Evolutionary conservation across 2,888 invertebrate species (phyloP), one percentile per base, ranked within the genome.

Genomic region (Mechanitis messenoides): DNA sequence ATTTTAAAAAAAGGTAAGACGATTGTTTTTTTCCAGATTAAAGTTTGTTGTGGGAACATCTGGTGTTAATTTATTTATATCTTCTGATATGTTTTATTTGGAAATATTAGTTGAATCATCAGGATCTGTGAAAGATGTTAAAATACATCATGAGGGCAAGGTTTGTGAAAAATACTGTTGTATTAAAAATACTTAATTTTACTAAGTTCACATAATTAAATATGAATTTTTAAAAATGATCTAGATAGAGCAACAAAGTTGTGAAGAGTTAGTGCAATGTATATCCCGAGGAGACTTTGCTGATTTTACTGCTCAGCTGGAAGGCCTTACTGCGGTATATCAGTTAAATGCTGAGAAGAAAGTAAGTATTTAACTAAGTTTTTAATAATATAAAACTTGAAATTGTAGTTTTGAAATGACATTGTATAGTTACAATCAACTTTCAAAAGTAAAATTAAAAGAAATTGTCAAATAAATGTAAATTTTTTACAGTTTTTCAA

Each of bases 21-120:
- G 6, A 35, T 56, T 55, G 9, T 45, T 33, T 11, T 33, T 45
- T 85, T 87, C 60, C 83, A 95, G 95, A 47, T 91, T 97, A 61
- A 97, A 97, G 80, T 97, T 97, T 84, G 95, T 95, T 77, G 94
- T 95, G 66, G 96, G 95, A 60, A 93, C 94, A 63, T 93, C 95
- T 56, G 95, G 95, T 54, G 93, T 94, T 4, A 95, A 95, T 76
- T 91, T 96, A 65, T 97, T 97, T 78, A 97, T 98, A 81, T 97
- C 96, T 50, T 97, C 97, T 0, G 98, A 98, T 79, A 97, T 98
- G 97, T 98, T 98, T 84, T 97, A 96, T 82, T 91, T 98, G 71
- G 97, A 98, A 90, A 95, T 98, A 73, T 89, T 96, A 59, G 91
- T 98, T 60, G 97, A 98, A 76, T 91, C 94, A 3, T 93, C 92